A percentile compares a stretch with the other conserved stretches of the same genome.
Evolutionary conservation across 2,797 vertebrate species (phyloP).

Genomic region (Coregonus sp.): DNA sequence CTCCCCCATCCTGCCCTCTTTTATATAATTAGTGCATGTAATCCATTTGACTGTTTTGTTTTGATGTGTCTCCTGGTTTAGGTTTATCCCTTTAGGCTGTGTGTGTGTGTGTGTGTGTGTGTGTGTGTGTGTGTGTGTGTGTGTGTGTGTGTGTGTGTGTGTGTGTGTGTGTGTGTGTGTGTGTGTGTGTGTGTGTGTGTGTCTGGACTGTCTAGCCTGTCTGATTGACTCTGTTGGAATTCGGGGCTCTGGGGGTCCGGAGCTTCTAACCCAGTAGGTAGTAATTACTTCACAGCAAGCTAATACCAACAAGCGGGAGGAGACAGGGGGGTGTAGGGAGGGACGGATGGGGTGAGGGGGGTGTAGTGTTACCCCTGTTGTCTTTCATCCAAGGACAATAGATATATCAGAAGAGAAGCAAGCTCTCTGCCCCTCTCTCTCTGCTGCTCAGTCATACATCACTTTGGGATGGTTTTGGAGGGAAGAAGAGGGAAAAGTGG

Average conservation of each 20-base stretch:
- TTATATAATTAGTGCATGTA: slow-evolving; percentile 46
- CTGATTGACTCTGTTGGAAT: slow-evolving; percentile 67
- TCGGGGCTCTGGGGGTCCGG: slow-evolving; percentile 37
- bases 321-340: slow-evolving; percentile 18
- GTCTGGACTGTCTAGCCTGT: slow-evolving; percentile 23
- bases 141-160: slow-evolving; percentile 57
- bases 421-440: slow-evolving; percentile 22
- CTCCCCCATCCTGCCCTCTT: slow-evolving; percentile 23
- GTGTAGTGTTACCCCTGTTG: slow-evolving; percentile 52
- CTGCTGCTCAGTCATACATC: slow-evolving; percentile 19
- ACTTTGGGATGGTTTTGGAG: not conserved
- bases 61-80: slow-evolving; percentile 64
- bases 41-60: slow-evolving; percentile 34
- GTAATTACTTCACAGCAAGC: slow-evolving; percentile 83
- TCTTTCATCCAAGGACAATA: slow-evolving; percentile 63
- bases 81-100: slow-evolving; percentile 41
- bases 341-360: slow-evolving; percentile 13
- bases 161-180: slow-evolving; percentile 60
- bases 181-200: slow-evolving; percentile 50
- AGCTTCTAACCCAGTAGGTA: slow-evolving; percentile 78
- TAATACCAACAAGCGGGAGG: slow-evolving; percentile 73
- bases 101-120: slow-evolving; percentile 54
- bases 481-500: slow-evolving; percentile 16
- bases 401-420: slow-evolving; percentile 48
- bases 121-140: slow-evolving; percentile 60